phyloP scores from a whole-genome alignment of 2,888 invertebrate genomes.

The Dolichopus griseipennis region DNA sequence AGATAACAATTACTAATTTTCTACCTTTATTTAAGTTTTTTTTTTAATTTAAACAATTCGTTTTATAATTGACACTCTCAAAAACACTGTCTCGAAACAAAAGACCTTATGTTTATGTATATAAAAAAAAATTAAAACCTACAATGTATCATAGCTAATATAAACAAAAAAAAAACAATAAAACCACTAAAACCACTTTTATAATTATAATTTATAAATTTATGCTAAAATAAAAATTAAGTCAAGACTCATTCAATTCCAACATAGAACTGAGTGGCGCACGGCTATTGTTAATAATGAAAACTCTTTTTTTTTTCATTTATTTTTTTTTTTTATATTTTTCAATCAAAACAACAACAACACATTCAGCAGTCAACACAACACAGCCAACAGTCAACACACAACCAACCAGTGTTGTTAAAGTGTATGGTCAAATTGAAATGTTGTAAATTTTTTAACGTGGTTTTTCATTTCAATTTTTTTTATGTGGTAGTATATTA shows the following conservation, averaged over 20 bases:
- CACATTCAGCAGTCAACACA: not conserved
- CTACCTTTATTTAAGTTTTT: not conserved
- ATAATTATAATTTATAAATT: no score
- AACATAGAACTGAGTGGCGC: slow-evolving; percentile 1
- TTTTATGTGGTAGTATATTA: no score
- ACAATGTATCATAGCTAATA: no score
- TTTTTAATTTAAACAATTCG: not conserved
- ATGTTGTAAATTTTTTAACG: not conserved
- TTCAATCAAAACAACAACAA: not conserved
- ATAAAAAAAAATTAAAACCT: no score
- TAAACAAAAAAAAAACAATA: no score
- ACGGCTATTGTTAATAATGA: not conserved
- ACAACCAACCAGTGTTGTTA: no score
- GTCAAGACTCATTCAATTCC: slow-evolving; percentile 6
- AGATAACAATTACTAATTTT: not conserved
- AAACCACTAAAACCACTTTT: no score
- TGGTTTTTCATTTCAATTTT: no score
- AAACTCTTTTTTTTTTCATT: not conserved
- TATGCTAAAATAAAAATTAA: not conserved
- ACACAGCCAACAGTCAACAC: not conserved
- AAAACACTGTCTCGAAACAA: no score
- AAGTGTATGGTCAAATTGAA: not conserved
- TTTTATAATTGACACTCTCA: no score
- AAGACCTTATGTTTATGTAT: no score
- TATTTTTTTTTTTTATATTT: not conserved